Conservation (phyloP, 2,888 invertebrate species). For the Ectropis crepuscularia region DNA sequence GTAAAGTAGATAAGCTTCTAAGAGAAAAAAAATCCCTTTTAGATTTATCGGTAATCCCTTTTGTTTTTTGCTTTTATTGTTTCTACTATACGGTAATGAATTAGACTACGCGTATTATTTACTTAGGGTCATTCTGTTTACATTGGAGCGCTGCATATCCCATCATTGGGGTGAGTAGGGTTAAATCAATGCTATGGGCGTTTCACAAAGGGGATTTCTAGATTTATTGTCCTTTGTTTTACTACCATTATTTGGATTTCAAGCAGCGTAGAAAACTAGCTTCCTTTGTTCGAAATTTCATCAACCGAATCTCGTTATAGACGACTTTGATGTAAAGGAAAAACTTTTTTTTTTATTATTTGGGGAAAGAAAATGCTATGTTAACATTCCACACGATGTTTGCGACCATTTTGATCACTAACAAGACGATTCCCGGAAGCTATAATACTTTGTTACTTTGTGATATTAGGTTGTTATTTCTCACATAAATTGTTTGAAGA, state of each 20-base stretch:
- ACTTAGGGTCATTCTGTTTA: conserved; percentile 74
- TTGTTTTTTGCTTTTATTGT: conserved; percentile 77
- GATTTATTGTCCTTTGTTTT: conserved; percentile 70
- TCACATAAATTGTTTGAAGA: conserved; percentile 54
- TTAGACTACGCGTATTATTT: conserved; percentile 72
- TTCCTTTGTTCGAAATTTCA: conserved; percentile 57
- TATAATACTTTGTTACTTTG: conserved; percentile 69
- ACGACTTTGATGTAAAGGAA: conserved; percentile 71
- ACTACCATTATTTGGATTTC: conserved; percentile 54
- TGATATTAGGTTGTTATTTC: conserved; percentile 65
- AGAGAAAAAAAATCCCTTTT: conserved; percentile 73
- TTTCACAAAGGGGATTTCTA: conserved; percentile 64
- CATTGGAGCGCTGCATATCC: conserved; percentile 67
- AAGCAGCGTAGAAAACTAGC: conserved; percentile 43
- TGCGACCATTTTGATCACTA: conserved; percentile 71
- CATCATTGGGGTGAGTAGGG: conserved; percentile 65
- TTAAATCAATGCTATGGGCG: conserved; percentile 75
- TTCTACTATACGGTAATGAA: conserved; percentile 72
- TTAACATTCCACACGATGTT: conserved; percentile 69
- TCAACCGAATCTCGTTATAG: conserved; percentile 59
- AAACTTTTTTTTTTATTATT: conserved; percentile 50
- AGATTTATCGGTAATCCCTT: conserved; percentile 76
- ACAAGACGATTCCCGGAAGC: conserved; percentile 74
- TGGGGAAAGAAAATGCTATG: conserved; percentile 58
- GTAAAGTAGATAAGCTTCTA: conserved; percentile 73